Base-by-base conservation (phyloP, 2,797 vertebrate species). In the Rhabdomys pumilio region DNA sequence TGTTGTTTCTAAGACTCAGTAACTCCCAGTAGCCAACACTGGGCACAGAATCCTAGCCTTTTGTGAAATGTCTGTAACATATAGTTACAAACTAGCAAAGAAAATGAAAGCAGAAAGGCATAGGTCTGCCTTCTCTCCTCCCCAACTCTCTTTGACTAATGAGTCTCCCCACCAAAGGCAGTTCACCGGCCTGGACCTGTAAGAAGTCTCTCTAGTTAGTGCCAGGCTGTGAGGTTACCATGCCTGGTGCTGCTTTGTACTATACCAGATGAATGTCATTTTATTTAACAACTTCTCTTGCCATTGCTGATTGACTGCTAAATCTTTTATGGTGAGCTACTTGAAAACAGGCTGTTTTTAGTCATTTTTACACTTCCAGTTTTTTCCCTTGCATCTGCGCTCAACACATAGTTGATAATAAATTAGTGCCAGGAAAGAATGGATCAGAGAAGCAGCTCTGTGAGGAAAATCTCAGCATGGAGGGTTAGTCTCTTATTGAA, bases 341-440 rank as follows among this genome's bases (percentile, higher is more conserved):
- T 65, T 15, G 24, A 90, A 31, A 97, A 96, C 88, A 96, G 93
- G 2, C 4, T 94, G 19, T 38, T 53, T 93, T 92, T 86, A 83
- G 76, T 59, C 75, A 85, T 77, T 86, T 95, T 92, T 89, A 77
- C 20, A 57, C 34, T 76, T 93, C 72, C 34, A 38, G 15, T 19
- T 69, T 63, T 87, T 79, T 91, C 59, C 61, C 41, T 85, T 89
- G 69, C 15, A 91, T 95, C 90, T 89, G 50, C 50, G 47, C 75
- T 89, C 61, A 83, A 90, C 69, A 63, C 53, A 63, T 12, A 93
- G 59, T 73, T 92, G 85, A 26, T 84, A 79, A 91, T 29, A 83
- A 92, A 76, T 65, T 53, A 94, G 84, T n/a, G 61, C 50, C 75
- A 84, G 79, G 34, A 50, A 85, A 95, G 69, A 82, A 61, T 53